Evolutionary conservation across 2,797 vertebrate genomes (phyloP), one percentile per base, ranked within the genome.

Genomic region (Pipistrellus kuhlii): DNA sequence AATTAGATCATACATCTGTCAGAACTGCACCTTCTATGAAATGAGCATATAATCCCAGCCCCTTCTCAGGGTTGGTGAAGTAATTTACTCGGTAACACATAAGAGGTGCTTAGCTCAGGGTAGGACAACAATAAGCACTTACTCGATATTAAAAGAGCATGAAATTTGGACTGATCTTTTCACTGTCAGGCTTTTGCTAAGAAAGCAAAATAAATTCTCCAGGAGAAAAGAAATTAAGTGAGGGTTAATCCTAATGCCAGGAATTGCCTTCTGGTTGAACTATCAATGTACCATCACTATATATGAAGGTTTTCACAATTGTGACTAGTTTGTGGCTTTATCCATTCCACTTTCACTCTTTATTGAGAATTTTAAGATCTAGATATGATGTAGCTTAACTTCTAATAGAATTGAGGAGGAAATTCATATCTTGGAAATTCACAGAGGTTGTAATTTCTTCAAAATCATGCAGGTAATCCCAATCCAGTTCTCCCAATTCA

Each of bases 201-300:
- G 71, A 27, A 82, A 81, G 27, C 44, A 91, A 88, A 81, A 76
- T 69, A 53, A 69, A 23, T 82, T 88, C 25, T 87, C 89, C 32
- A 85, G 38, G 27, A 94, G 48, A 91, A 68, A 83, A 55, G 17
- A 94, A 94, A 92, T 78, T 14, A 93, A 82, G 77, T 77, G 30
- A 84, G 77, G 41, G 72, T 30, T 48, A 1, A 91, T 59, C 35
- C n/a, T 75, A 38, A 83, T 82, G 72, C 2, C 13, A 78, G 17
- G 17, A 84, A 72, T 17, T 75, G 17, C 17, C 41, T 94, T 13
- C 41, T 69, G 64, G 57, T 64, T 41, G 27, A 88, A 76, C n/a
- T 27, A 38, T 59, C 27, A 5, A 32, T 38, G 5, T 41, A 5
- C 27, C 62, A 15, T 35, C n/a, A 41, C 38, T 23, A 35, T n/a